Conservation (phyloP, 2,888 invertebrate genomes). For the Drosophila macrothrix region DNA sequence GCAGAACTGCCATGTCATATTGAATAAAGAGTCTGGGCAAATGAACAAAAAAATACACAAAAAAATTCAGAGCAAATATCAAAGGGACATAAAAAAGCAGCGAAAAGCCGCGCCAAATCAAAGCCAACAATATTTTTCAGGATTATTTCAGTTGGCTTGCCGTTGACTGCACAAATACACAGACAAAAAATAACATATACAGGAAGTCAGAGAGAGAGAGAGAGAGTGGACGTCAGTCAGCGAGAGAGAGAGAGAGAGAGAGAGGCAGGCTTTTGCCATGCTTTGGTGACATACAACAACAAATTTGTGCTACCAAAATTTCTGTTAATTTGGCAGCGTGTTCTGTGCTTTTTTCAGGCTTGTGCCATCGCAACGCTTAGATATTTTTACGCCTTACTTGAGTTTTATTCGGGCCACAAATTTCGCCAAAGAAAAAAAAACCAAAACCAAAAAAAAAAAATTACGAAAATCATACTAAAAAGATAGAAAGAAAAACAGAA, state of each 20-base stretch:
- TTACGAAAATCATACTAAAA: neutral
- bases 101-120: conserved; percentile 73
- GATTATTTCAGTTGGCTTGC: conserved; percentile 77
- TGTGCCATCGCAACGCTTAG: conserved; percentile 52
- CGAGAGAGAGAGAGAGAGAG: neutral
- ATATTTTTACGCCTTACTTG: conserved; percentile 76
- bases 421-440: conserved; percentile 27
- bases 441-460: neutral
- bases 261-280: neutral
- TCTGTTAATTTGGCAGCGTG: conserved; percentile 77
- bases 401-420: conserved; percentile 63
- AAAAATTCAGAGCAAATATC: conserved; percentile 17
- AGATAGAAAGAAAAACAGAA: neutral
- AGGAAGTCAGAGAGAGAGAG: neutral
- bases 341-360: conserved; percentile 31
- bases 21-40: conserved; percentile 53
- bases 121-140: conserved; percentile 79
- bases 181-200: neutral
- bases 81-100: conserved; percentile 20
- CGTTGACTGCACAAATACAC: conserved; percentile 57
- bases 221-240: neutral
- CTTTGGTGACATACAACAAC: conserved; percentile 32
- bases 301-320: conserved; percentile 52
- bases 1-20: conserved; percentile 73
- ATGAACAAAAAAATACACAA: conserved; percentile 21